Evolutionary conservation across 1,140 invertebrate species (phyloP).

Genomic region (Pseudomyrmex gracilis): DNA sequence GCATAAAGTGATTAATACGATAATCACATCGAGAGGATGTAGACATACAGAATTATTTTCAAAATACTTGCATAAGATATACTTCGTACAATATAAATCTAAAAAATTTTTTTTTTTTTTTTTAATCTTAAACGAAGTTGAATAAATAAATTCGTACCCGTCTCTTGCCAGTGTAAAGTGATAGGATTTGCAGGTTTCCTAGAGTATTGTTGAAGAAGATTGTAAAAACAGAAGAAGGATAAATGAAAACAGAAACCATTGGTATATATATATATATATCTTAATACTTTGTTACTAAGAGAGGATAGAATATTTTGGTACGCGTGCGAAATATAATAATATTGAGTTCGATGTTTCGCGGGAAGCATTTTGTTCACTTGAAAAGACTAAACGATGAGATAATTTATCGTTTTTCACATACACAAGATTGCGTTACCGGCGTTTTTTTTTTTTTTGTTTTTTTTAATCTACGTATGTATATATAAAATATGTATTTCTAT

Average conservation of each 20-base stretch:
- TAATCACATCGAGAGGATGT: too few species aligned
- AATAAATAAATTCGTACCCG: conserved; percentile 53
- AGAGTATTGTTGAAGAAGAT: conserved; percentile 64
- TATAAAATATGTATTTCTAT: conserved; percentile 66
- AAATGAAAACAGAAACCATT: conserved; percentile 22
- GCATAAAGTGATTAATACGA: too few species aligned
- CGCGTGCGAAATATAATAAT: conserved; percentile 57
- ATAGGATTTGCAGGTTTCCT: conserved; percentile 68
- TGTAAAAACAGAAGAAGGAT: conserved; percentile 48
- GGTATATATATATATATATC: conserved; percentile 65
- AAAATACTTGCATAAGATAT: neutral
- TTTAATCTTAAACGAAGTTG: neutral
- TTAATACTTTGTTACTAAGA: conserved; percentile 62
- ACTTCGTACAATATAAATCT: neutral
- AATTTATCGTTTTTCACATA: neutral
- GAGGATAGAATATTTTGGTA: conserved; percentile 64
- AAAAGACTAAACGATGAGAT: conserved; percentile 6
- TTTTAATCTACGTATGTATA: conserved; percentile 54
- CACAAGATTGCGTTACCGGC: conserved; percentile 46
- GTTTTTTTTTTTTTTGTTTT: conserved; percentile 62
- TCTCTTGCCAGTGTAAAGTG: conserved; percentile 67
- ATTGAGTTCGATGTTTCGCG: conserved; percentile 55
- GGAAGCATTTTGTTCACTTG: conserved; percentile 47
- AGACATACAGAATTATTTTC: neutral
- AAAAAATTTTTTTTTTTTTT: neutral